Conservation (phyloP, 1,140 invertebrate genomes). For the Panulirus ornatus region DNA sequence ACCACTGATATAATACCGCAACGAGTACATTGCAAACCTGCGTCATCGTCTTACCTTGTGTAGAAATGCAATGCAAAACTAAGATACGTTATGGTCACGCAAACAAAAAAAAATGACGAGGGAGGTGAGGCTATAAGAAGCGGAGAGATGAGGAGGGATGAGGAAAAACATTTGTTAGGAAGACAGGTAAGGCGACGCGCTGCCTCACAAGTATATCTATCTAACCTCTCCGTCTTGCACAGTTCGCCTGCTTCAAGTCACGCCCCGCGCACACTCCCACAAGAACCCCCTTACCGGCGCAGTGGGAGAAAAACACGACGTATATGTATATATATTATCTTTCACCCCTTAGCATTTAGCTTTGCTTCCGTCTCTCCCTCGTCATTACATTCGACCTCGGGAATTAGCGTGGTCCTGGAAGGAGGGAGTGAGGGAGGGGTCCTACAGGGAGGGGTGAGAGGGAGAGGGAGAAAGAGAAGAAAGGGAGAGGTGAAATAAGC, state of each 20-base stretch:
- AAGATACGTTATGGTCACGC: no score
- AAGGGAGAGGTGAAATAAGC: constrained; percentile 30
- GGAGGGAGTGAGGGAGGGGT: not conserved
- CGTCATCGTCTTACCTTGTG: not conserved
- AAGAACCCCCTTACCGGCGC: not conserved
- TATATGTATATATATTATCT: no score
- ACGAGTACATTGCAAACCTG: constrained; percentile 22
- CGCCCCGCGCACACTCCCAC: not conserved
- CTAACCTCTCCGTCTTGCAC: no score
- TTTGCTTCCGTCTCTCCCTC: no score
- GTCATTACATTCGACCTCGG: no score
- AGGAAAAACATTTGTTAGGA: not conserved
- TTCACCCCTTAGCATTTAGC: no score
- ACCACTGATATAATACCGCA: not conserved
- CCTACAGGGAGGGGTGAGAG: no score
- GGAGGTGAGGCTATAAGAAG: not conserved
- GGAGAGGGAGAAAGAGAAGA: not conserved
- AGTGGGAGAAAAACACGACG: no score
- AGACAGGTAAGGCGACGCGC: not conserved
- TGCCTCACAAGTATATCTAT: no score
- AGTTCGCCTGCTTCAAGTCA: not conserved
- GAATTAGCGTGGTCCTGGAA: no score
- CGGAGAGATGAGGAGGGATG: not conserved
- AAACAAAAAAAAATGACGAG: not conserved
- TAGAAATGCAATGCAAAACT: not conserved